Percentiles rank a stretch among this genome's conserved stretches.
phyloP scores from a whole-genome alignment of 2,113 vertebrate genomes.

The Tretioscincus oriximinensis region DNA sequence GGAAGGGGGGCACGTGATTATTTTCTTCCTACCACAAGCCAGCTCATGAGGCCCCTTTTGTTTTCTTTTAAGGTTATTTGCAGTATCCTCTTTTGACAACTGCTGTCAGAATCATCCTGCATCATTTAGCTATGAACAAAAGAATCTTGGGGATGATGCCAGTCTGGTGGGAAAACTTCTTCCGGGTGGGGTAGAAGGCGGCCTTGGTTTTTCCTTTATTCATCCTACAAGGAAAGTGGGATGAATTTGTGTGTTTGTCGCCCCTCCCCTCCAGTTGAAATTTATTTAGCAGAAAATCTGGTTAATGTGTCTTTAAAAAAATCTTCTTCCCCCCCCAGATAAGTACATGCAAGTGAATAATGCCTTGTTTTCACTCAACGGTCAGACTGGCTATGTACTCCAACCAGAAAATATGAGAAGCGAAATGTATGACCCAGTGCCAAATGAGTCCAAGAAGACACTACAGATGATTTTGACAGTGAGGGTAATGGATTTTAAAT shows the following conservation, averaged over 20 bases:
- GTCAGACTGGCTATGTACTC: slow-evolving; percentile 87
- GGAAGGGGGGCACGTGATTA: too few species aligned
- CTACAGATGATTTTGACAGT: slow-evolving; percentile 78
- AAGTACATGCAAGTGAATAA: slow-evolving; percentile 93
- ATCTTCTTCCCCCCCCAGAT: slow-evolving; percentile 72
- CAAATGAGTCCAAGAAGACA: slow-evolving; percentile 75
- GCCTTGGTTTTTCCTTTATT: neutral
- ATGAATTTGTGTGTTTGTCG: neutral
- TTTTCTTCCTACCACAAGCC: too few species aligned
- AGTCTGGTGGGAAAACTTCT: neutral
- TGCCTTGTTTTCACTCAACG: slow-evolving; percentile 89
- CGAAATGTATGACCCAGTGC: slow-evolving; percentile 82
- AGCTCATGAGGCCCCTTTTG: too few species aligned
- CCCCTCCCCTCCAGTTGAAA: neutral
- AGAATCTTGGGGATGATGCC: neutral
- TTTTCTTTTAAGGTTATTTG: too few species aligned
- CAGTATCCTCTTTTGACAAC: too few species aligned
- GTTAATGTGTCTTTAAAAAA: slow-evolving; percentile 11
- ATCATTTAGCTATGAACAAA: neutral
- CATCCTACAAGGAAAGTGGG: too few species aligned
- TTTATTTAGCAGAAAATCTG: slow-evolving; percentile 10
- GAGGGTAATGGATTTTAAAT: slow-evolving; percentile 66
- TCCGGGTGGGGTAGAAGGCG: too few species aligned
- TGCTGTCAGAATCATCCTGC: too few species aligned
- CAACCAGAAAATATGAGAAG: slow-evolving; percentile 91